A percentile compares a stretch with the other conserved stretches of the same genome.
phyloP scores from a whole-genome alignment of 1,140 invertebrate genomes.

The Zaprionus kolodkinae region DNA sequence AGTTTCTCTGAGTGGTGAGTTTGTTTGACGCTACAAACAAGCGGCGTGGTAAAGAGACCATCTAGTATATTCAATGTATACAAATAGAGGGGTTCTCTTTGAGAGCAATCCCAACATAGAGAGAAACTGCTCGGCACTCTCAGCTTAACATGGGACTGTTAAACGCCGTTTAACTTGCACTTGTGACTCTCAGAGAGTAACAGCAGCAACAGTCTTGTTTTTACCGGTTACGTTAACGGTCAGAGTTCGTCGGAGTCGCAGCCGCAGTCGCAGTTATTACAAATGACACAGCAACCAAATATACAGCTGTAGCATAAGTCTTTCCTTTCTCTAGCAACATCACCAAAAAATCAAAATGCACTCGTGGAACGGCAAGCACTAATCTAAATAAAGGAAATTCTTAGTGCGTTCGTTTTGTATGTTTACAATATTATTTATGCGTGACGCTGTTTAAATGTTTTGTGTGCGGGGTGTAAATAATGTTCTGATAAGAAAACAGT shows the following conservation, averaged over 20 bases:
- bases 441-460: background rate
- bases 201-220: slow-evolving; percentile 51
- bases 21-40: background rate
- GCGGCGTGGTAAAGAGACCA: slow-evolving; percentile 12
- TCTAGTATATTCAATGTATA: background rate
- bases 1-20: slow-evolving; percentile 12
- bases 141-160: slow-evolving; percentile 34
- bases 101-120: slow-evolving; percentile 5
- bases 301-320: slow-evolving; percentile 6
- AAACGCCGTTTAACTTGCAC: slow-evolving; percentile 38
- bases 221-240: slow-evolving; percentile 51
- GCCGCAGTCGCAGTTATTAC: slow-evolving; percentile 24
- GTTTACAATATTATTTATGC: slow-evolving; percentile 7
- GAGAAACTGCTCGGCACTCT: slow-evolving; percentile 16
- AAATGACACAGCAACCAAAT: slow-evolving; percentile 15
- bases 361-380: slow-evolving; percentile 11
- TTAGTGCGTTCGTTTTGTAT: slow-evolving; percentile 12
- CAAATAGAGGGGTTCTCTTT: slow-evolving; percentile 5
- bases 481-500: slow-evolving; percentile 41
- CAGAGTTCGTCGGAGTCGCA: slow-evolving; percentile 36
- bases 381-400: slow-evolving; percentile 12
- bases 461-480: slow-evolving; percentile 37
- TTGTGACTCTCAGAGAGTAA: slow-evolving; percentile 40
- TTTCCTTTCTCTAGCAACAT: slow-evolving; percentile 12
- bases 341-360: slow-evolving; percentile 26